phyloP scores from a whole-genome alignment of 2,113 vertebrate species.

The Myrmecobius fasciatus region DNA sequence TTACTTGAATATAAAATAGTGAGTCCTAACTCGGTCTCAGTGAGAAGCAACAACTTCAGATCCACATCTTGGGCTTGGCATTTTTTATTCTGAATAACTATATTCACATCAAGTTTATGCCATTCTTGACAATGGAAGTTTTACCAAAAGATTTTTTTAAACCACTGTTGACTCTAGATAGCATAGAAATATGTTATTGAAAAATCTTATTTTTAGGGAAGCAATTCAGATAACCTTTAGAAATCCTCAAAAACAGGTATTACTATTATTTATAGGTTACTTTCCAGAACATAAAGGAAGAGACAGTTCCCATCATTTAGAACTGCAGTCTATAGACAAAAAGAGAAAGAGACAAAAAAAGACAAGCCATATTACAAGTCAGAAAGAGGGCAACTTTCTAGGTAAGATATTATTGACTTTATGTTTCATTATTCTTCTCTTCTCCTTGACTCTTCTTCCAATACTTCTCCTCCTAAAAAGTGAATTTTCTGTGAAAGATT shows the following conservation, averaged over 20 bases:
- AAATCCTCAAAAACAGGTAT: constrained; percentile 1
- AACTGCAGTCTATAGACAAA: constrained; percentile 5
- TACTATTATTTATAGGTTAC: constrained; percentile 47
- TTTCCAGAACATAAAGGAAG: constrained; percentile 41
- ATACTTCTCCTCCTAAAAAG: not conserved
- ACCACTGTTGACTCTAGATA: constrained; percentile 20
- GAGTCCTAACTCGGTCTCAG: constrained; percentile 30
- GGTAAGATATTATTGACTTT: not conserved
- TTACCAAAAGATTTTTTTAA: not conserved
- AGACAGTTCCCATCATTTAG: not conserved
- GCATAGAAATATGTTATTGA: constrained; percentile 38
- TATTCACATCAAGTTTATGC: constrained; percentile 17
- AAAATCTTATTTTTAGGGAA: constrained; percentile 39
- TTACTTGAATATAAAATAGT: constrained; percentile 33
- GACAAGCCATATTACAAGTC: not conserved
- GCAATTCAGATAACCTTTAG: constrained; percentile 42
- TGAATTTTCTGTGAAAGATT: constrained; percentile 20
- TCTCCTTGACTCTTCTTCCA: not conserved
- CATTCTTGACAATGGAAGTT: constrained; percentile 42
- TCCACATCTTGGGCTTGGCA: constrained; percentile 31
- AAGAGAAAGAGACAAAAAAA: constrained; percentile 13
- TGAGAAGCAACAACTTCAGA: constrained; percentile 24
- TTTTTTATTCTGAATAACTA: constrained; percentile 27
- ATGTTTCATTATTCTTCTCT: constrained; percentile 1
- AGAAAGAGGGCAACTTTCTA: rapidly evolving